Conservation (phyloP, 2,888 invertebrate species). For the Proisotoma minuta region DNA sequence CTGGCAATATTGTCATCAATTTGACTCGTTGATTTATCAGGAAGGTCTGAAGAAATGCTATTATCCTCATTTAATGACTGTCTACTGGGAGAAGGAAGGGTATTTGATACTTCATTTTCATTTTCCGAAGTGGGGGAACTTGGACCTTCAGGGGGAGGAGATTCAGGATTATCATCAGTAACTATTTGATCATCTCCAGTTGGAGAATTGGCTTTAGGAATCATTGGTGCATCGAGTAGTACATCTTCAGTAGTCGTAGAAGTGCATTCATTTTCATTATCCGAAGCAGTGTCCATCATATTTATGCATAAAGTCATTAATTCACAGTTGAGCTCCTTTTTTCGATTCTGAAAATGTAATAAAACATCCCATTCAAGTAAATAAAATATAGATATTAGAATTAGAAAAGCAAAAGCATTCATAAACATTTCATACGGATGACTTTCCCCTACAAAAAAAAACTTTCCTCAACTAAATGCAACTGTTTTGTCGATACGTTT, state of each 20-base stretch:
- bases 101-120: neutral
- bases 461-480: neutral
- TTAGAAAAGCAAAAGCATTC: neutral
- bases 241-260: neutral
- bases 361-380: neutral
- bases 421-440: neutral
- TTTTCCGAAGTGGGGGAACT: neutral
- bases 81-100: neutral
- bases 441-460: neutral
- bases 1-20: neutral
- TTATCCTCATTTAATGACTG: neutral
- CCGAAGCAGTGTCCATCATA: neutral
- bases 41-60: neutral
- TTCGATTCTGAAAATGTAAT: neutral
- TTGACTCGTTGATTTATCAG: neutral
- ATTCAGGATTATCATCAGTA: neutral
- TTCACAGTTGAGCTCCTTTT: neutral
- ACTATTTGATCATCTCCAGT: neutral
- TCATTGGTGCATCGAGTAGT: neutral
- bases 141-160: neutral
- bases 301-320: neutral
- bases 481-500: neutral
- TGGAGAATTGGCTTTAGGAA: neutral
- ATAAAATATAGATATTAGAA: neutral
- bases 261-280: conserved; percentile 6